These are phyloP conservation scores for Drosophila rhopaloa DNA, from an alignment of 1,140 invertebrate species.

Conservation along the genomic window DNA sequence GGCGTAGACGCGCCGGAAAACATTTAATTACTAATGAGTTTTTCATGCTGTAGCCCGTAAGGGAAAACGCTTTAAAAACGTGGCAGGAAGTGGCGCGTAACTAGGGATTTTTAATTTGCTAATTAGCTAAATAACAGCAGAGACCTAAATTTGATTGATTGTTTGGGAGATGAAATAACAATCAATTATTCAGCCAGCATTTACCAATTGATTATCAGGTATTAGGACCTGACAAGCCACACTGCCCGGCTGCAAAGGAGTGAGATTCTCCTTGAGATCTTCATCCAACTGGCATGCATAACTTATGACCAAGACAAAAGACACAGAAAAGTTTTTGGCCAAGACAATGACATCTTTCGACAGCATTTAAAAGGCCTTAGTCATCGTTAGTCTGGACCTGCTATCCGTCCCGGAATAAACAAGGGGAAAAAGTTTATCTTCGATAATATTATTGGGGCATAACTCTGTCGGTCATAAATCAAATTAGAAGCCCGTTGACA, in stretches of 20 bases:
- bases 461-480: slow-evolving; percentile 79
- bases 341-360: slow-evolving; percentile 79
- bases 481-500: slow-evolving; percentile 79
- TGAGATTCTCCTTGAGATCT: slow-evolving; percentile 12
- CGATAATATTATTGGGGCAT: slow-evolving; percentile 82
- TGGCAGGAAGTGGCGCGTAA: slow-evolving; percentile 23
- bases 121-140: slow-evolving; percentile 56
- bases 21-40: slow-evolving; percentile 83
- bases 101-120: slow-evolving; percentile 77
- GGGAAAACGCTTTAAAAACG: slow-evolving; percentile 67
- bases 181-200: slow-evolving; percentile 71
- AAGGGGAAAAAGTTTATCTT: slow-evolving; percentile 68
- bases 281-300: slow-evolving; percentile 50
- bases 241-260: neutral
- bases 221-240: slow-evolving; percentile 61
- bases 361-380: slow-evolving; percentile 75
- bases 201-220: slow-evolving; percentile 78
- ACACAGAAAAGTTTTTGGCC: slow-evolving; percentile 67
- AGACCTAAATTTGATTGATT: slow-evolving; percentile 66
- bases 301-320: slow-evolving; percentile 55
- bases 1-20: slow-evolving; percentile 73
- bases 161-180: slow-evolving; percentile 24
- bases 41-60: slow-evolving; percentile 58
- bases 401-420: slow-evolving; percentile 2
- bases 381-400: slow-evolving; percentile 60